Evolutionary conservation across 2,797 vertebrate genomes (phyloP).

Genomic region (Etheostoma nigrum): DNA sequence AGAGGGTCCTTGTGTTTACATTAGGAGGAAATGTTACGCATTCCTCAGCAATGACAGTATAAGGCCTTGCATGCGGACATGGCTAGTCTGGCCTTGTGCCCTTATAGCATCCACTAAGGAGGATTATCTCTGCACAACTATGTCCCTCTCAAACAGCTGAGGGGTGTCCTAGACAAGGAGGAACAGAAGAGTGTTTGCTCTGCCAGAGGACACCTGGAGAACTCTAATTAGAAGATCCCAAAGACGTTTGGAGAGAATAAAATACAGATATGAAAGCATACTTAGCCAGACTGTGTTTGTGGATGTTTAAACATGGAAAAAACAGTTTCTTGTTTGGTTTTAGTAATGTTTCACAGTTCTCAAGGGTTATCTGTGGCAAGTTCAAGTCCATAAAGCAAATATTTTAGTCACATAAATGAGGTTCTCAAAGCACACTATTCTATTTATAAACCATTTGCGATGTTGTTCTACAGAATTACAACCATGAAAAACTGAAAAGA

Average conservation of each 20-base stretch:
- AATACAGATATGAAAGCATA: slow-evolving; percentile 17
- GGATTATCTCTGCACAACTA: slow-evolving; percentile 44
- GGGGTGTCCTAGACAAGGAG: slow-evolving; percentile 18
- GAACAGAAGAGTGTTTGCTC: slow-evolving; percentile 5
- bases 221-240: slow-evolving; percentile 29
- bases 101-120: slow-evolving; percentile 25
- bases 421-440: background rate
- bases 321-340: slow-evolving; percentile 27
- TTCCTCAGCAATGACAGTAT: slow-evolving; percentile 73
- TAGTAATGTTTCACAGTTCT: slow-evolving; percentile 11
- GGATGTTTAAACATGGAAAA: slow-evolving; percentile 28
- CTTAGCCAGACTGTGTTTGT: slow-evolving; percentile 15
- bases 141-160: slow-evolving; percentile 33
- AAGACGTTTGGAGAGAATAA: slow-evolving; percentile 2
- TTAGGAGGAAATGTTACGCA: slow-evolving; percentile 81
- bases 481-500: background rate
- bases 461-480: background rate
- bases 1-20: slow-evolving; percentile 77
- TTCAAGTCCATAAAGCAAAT: background rate
- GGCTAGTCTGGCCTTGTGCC: slow-evolving; percentile 47
- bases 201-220: slow-evolving; percentile 17
- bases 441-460: background rate
- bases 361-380: background rate
- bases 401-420: background rate
- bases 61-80: slow-evolving; percentile 40